Conservation (phyloP, 1,140 invertebrate species). For the Drosophila novamexicana region DNA sequence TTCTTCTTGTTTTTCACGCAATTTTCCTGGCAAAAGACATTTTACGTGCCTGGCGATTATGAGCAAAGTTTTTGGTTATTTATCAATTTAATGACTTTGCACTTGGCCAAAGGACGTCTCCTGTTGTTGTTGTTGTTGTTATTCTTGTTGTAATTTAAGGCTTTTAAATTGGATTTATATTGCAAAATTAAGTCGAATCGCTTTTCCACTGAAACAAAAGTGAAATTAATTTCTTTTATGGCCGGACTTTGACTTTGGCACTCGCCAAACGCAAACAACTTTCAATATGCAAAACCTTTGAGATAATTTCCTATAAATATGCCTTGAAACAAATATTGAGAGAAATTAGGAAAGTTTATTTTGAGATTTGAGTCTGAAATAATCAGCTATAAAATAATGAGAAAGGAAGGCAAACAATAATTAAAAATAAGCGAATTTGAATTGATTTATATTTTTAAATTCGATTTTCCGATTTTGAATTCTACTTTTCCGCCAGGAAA, state of each 20-base stretch:
- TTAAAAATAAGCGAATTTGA: too few relatives aligned
- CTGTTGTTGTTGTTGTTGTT: conserved; percentile 12
- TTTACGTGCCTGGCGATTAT: conserved; percentile 66
- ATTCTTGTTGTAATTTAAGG: conserved; percentile 59
- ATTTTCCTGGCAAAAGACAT: conserved; percentile 35
- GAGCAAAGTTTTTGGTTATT: conserved; percentile 79
- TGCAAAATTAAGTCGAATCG: conserved; percentile 56
- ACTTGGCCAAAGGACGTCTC: conserved; percentile 40
- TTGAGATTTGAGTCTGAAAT: neutral
- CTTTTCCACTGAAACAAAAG: conserved; percentile 42
- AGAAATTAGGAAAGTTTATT: neutral
- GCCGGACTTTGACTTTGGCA: conserved; percentile 19
- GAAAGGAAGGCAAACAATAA: too few relatives aligned
- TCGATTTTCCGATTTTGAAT: too few relatives aligned
- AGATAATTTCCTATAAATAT: neutral
- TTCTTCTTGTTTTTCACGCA: conserved; percentile 9
- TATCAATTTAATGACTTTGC: conserved; percentile 78
- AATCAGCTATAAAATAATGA: too few relatives aligned
- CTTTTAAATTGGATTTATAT: conserved; percentile 74
- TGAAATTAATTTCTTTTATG: conserved; percentile 59
- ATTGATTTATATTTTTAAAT: too few relatives aligned
- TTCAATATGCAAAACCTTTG: conserved; percentile 2
- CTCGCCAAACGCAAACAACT: neutral
- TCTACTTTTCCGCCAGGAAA: too few relatives aligned
- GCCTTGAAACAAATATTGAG: neutral